Conservation (phyloP, 1,140 invertebrate species). For the Ruditapes philippinarum region DNA sequence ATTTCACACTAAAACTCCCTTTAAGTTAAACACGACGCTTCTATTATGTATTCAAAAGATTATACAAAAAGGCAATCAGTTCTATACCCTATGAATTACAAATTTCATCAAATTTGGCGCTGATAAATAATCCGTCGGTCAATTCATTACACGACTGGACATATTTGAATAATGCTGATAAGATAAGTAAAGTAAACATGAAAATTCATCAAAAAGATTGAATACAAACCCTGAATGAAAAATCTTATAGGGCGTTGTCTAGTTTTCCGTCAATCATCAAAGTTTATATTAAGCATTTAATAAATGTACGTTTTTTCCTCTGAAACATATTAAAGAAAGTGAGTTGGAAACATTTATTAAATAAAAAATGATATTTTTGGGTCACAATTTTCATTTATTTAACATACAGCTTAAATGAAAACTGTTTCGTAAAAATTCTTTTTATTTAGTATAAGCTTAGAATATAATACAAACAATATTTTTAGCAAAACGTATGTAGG, state of each 20-base stretch:
- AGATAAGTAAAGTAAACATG: constrained; percentile 18
- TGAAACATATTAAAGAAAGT: no score
- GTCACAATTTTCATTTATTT: no score
- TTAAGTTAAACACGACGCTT: neutral
- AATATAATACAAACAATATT: no score
- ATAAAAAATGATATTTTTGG: no score
- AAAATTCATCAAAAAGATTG: constrained; percentile 19
- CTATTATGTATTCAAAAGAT: neutral
- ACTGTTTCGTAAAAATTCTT: no score
- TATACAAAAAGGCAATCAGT: neutral
- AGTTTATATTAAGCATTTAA: no score
- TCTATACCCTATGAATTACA: neutral
- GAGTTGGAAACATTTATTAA: no score
- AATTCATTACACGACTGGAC: neutral
- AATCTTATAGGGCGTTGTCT: neutral
- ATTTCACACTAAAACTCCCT: neutral
- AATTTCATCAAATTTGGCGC: constrained; percentile 7
- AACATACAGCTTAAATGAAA: no score
- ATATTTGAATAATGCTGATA: constrained; percentile 8
- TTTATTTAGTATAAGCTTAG: no score
- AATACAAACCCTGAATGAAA: neutral
- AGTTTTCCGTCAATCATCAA: neutral
- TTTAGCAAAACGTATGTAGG: no score
- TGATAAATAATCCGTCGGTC: constrained; percentile 21
- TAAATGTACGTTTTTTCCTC: no score